phyloP scores from a whole-genome alignment of 2,113 vertebrate species.

The Zosterops lateralis region DNA sequence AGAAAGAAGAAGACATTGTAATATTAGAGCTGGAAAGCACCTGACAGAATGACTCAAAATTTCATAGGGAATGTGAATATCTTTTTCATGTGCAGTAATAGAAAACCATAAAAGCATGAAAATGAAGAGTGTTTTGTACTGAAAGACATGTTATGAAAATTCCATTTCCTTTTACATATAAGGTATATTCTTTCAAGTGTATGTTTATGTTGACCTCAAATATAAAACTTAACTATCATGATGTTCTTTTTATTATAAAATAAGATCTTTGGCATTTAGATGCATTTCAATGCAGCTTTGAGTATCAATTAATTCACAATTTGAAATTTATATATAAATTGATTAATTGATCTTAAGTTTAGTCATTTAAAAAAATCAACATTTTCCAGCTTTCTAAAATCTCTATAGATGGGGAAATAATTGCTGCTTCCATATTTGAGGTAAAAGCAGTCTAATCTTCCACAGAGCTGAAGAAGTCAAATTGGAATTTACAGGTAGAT shows the following conservation, averaged over 20 bases:
- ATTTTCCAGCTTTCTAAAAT: neutral
- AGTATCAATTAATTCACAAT: neutral
- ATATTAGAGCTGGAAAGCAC: neutral
- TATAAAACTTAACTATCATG: neutral
- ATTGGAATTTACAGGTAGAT: neutral
- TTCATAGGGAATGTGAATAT: neutral
- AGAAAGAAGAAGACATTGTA: neutral
- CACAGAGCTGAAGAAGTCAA: neutral
- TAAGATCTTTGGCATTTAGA: neutral
- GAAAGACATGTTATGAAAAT: slow-evolving; percentile 8
- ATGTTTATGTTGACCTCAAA: slow-evolving; percentile 23
- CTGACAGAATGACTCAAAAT: neutral
- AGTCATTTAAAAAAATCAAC: neutral
- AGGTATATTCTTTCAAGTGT: neutral
- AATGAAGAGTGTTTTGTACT: neutral
- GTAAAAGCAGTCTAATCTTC: neutral
- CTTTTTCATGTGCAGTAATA: neutral
- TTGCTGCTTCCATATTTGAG: neutral
- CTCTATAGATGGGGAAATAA: neutral
- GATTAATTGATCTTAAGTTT: neutral
- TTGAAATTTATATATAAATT: neutral
- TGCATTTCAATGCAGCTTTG: neutral
- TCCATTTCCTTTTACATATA: neutral
- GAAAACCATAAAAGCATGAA: neutral
- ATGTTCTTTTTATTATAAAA: neutral